Base-by-base conservation (phyloP, 2,888 invertebrate species). In the Noctua fimbriata region DNA sequence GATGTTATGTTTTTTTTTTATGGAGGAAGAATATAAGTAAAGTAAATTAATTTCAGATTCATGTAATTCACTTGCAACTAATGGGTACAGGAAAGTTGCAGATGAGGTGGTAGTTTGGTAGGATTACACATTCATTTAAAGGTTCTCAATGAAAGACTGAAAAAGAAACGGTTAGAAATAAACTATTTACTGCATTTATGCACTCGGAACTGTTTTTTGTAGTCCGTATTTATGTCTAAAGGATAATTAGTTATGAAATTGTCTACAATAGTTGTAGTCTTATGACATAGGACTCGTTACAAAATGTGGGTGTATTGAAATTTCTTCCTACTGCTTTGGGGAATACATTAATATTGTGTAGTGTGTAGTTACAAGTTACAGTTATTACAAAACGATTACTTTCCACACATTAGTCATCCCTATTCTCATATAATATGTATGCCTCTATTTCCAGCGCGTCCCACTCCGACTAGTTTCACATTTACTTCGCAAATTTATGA, bases 381-480 rank as follows among this genome's bases (percentile, higher is more conserved):
- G 16, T 72, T 60, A 44, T 28, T 65, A 73, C 69, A 65, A 73
- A 75, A 58, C 52, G 16, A 32, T 41, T 52, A 77, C 73, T 74
- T 72, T 81, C 63, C 49, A 21, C 47, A 41, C 65, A 58, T 81
- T 85, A 85, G 78, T 85, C 74, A 74, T 41, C 36, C 49, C 41
- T 52, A 44, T 63, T 67, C 67, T 71, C 71, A 75, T 76, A 78
- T 76, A 81, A 63, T 67, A 41, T 41, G 41, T 41, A 69, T 49
- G 73, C 73, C 73, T 82, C 76, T 86, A 86, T 84, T 82, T 77
- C 70, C 69, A 84, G 78, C 28, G 24, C 84, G 67, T 82, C 86
- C 84, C 77, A 84, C 84, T 86, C 77, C 52, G 28, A 63, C 47
- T 69, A 69, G 74, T 78, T 73, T 75, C 81, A 60, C 67, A 78